Conservation (phyloP, 2,888 invertebrate species). For the Cosmopolites sordidus region DNA sequence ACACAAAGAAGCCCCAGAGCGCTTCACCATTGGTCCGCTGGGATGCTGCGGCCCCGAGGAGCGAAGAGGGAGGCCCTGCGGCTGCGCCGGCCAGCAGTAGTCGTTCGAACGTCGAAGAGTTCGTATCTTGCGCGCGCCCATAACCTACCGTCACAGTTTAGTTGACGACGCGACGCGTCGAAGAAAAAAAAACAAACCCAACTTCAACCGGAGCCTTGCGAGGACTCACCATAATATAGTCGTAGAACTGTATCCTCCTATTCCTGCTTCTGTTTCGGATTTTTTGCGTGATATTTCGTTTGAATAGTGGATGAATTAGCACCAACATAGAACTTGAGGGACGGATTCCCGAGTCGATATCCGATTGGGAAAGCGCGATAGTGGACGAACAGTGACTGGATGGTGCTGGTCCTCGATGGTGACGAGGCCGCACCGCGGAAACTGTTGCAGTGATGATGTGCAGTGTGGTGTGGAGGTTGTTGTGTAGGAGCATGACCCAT, state of each 20-base stretch:
- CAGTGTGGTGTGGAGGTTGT: constrained; percentile 52
- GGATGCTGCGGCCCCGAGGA: constrained; percentile 44
- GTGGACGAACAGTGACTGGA: constrained; percentile 10
- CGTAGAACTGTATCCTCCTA: neutral
- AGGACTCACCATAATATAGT: neutral
- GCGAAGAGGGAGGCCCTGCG: constrained; percentile 42
- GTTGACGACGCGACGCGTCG: constrained; percentile 12
- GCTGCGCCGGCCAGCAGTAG: constrained; percentile 47
- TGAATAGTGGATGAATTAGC: no score
- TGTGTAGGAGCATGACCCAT: constrained; percentile 53
- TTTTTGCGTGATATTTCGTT: no score
- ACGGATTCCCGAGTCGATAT: constrained; percentile 19
- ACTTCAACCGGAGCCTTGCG: constrained; percentile 6
- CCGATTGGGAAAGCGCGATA: no score
- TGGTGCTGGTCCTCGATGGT: constrained; percentile 31
- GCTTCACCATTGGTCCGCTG: constrained; percentile 43
- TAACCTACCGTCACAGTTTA: no score
- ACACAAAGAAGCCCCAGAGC: constrained; percentile 37
- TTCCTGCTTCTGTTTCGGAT: neutral
- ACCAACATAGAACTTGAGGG: constrained; percentile 2
- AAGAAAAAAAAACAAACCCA: constrained; percentile 1
- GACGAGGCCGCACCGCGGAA: constrained; percentile 38
- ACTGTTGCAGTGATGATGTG: constrained; percentile 47
- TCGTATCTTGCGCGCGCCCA: constrained; percentile 21
- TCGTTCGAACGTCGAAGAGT: constrained; percentile 42